Evolutionary conservation across 2,113 vertebrate genomes (phyloP).

Genomic region (Trogon melanurus): DNA sequence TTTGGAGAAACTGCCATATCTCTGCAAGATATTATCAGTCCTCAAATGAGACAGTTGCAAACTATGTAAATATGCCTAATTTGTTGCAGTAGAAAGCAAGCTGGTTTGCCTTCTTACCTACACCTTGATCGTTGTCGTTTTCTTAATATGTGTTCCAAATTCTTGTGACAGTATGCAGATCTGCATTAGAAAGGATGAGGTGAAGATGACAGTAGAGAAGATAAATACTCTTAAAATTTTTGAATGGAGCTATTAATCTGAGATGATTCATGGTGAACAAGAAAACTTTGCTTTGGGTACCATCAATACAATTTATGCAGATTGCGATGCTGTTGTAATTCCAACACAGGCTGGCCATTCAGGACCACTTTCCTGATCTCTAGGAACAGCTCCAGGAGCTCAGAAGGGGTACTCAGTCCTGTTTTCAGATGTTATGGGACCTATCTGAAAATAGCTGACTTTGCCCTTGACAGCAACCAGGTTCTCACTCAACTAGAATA

Average conservation of each 20-base stretch:
- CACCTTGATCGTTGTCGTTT: accelerated
- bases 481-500: not conserved
- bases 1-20: not conserved
- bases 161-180: not conserved
- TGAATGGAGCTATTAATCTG: not conserved
- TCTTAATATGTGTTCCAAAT: not conserved
- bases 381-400: not conserved
- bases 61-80: not conserved
- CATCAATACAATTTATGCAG: accelerated
- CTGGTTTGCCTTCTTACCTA: not conserved
- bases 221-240: not conserved
- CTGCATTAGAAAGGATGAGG: not conserved
- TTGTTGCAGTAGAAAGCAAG: not conserved
- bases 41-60: not conserved
- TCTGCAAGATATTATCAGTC: not conserved
- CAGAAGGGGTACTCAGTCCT: not conserved
- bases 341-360: not conserved
- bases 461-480: not conserved
- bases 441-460: not conserved
- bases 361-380: not conserved
- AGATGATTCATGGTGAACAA: not conserved
- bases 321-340: not conserved
- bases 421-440: not conserved
- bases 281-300: not conserved
- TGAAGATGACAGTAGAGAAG: not conserved